Conservation (phyloP, 2,797 vertebrate genomes). For the Balearica regulorum region DNA sequence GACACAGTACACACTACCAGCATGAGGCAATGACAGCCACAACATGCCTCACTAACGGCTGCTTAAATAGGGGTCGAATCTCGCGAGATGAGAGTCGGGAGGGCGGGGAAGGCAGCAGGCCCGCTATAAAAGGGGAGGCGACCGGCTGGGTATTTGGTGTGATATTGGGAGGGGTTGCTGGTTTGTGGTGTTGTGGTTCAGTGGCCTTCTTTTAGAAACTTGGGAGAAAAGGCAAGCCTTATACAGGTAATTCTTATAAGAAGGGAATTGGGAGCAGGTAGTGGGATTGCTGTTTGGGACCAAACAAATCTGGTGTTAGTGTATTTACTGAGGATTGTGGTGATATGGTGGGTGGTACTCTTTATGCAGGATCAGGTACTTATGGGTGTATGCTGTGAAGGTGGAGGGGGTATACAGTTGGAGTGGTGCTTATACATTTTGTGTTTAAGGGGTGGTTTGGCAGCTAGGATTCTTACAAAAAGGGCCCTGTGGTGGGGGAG, state of each 20-base stretch:
- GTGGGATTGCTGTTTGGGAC: no score
- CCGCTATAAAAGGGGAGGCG: fast-evolving
- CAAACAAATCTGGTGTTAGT: no score
- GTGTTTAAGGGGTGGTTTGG: neutral
- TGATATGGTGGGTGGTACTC: neutral
- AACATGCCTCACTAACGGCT: fast-evolving
- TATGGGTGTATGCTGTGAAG: neutral
- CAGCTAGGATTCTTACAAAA: neutral
- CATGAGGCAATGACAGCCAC: fast-evolving
- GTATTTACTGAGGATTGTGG: no score
- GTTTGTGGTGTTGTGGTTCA: no score
- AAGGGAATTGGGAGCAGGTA: no score
- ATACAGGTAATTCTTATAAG: no score
- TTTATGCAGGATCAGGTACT: neutral
- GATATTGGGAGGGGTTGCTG: no score
- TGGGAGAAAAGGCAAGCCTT: no score
- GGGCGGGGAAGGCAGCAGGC: neutral
- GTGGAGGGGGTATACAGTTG: neutral
- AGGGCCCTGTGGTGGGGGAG: neutral
- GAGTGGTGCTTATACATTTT: neutral
- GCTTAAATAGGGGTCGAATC: fast-evolving
- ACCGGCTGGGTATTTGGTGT: no score
- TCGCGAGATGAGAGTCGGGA: neutral
- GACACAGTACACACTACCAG: no score
- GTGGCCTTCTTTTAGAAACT: no score